Conservation (phyloP, 2,113 vertebrate genomes). For the Butorides virescens region DNA sequence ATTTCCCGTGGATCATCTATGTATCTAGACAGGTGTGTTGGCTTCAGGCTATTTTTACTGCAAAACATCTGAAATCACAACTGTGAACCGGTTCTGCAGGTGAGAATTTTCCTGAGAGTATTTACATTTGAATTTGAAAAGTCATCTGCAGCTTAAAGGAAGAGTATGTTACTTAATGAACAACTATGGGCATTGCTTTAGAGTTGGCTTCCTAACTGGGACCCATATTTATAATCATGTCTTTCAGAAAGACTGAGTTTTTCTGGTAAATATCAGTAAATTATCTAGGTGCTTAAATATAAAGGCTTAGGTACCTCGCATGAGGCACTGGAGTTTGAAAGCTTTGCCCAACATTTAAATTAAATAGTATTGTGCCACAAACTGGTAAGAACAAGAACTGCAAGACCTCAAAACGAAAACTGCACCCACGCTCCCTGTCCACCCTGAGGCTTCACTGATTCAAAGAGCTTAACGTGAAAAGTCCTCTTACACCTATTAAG, state of each 20-base stretch:
- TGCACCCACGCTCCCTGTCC: neutral
- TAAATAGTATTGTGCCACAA: slow-evolving; percentile 6
- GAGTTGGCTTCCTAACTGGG: neutral
- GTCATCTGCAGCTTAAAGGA: neutral
- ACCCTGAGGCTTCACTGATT: neutral
- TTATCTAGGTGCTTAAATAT: neutral
- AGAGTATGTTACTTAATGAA: neutral
- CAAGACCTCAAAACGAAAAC: neutral
- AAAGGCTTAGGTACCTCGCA: neutral
- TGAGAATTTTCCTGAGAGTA: slow-evolving; percentile 16
- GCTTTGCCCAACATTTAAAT: neutral
- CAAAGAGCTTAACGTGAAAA: neutral
- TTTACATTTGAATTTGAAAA: slow-evolving; percentile 9
- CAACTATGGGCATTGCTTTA: neutral
- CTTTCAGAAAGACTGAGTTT: neutral
- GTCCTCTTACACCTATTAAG: neutral
- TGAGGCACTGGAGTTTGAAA: neutral
- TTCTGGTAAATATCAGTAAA: neutral
- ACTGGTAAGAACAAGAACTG: neutral
- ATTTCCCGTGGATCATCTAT: slow-evolving; percentile 1
- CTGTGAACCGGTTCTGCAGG: neutral
- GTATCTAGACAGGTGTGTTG: slow-evolving; percentile 29
- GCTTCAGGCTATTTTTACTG: slow-evolving; percentile 42
- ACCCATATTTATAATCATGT: neutral
- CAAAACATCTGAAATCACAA: slow-evolving; percentile 49